These are phyloP conservation scores for Cylloceria caligata DNA, from an alignment of 2,888 invertebrate genomes.

Conservation along the genomic window DNA sequence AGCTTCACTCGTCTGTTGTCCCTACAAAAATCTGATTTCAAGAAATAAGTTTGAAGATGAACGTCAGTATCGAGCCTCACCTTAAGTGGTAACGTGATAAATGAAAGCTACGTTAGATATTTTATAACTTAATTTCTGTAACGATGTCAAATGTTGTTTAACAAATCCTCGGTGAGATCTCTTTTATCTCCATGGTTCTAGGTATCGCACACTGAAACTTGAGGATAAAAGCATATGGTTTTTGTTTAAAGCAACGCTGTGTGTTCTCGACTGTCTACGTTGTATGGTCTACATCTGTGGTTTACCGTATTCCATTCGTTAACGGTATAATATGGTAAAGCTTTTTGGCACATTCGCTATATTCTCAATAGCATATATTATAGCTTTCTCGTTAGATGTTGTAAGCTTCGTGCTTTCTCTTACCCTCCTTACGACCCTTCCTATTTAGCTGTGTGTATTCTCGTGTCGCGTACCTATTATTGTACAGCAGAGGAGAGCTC, in stretches of 20 bases:
- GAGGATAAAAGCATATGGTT: background rate
- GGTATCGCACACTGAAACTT: background rate
- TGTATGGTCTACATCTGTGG: background rate
- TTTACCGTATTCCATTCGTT: slow-evolving; percentile 7
- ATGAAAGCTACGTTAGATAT: background rate
- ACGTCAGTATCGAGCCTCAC: too few species aligned
- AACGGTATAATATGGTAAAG: slow-evolving; percentile 39
- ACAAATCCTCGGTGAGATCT: background rate
- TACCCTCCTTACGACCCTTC: background rate
- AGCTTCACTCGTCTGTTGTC: too few species aligned
- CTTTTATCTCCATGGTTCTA: background rate
- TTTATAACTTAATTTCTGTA: background rate
- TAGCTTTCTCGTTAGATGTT: background rate
- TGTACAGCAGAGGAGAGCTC: background rate
- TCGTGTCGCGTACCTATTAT: background rate
- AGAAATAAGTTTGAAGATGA: too few species aligned
- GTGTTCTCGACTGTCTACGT: background rate
- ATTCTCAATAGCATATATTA: background rate
- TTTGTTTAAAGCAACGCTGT: background rate
- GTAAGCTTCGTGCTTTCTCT: background rate
- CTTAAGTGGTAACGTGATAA: background rate
- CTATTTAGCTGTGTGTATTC: background rate
- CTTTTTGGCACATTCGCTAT: slow-evolving; percentile 12
- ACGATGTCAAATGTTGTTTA: slow-evolving; percentile 6
- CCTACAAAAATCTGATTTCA: too few species aligned